Percentiles rank a stretch among this genome's conserved stretches.
These are phyloP conservation scores for Cyaniris semiargus DNA, from an alignment of 2,888 invertebrate genomes.

Conservation along the genomic window DNA sequence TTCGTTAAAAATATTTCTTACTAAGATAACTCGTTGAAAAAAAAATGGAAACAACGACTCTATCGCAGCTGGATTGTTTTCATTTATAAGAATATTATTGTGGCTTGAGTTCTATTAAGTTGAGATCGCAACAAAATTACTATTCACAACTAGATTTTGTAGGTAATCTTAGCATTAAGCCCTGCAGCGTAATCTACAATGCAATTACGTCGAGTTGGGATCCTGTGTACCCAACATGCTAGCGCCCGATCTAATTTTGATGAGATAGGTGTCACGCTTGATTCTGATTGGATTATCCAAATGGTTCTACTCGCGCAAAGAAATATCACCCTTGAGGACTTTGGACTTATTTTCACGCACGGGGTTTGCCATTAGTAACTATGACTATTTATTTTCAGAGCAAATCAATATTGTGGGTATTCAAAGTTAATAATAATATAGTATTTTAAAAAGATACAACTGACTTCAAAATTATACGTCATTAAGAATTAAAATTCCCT, in stretches of 20 bases:
- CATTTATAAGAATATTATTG: too few relatives aligned
- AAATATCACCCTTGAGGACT: background rate
- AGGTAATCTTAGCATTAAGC: constrained; percentile 3
- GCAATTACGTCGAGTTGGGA: background rate
- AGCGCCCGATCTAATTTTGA: constrained; percentile 13
- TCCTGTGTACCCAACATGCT: background rate
- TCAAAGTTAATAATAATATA: background rate
- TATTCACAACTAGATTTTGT: constrained; percentile 1
- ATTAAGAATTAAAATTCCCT: too few relatives aligned
- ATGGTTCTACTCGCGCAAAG: background rate
- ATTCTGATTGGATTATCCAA: constrained; percentile 18
- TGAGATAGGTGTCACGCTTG: constrained; percentile 14
- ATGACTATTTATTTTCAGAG: background rate
- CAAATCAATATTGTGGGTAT: background rate
- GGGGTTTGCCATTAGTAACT: background rate
- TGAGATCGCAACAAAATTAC: too few relatives aligned
- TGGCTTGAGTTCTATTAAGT: too few relatives aligned
- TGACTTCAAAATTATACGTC: too few relatives aligned
- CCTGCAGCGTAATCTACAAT: background rate
- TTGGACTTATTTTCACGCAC: background rate
- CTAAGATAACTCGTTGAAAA: too few relatives aligned
- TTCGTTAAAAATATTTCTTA: too few relatives aligned
- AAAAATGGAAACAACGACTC: too few relatives aligned
- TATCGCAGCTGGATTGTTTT: too few relatives aligned
- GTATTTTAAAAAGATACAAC: too few relatives aligned